Conservation (phyloP, 2,888 invertebrate species). For the Cheiracanthium punctorium region DNA sequence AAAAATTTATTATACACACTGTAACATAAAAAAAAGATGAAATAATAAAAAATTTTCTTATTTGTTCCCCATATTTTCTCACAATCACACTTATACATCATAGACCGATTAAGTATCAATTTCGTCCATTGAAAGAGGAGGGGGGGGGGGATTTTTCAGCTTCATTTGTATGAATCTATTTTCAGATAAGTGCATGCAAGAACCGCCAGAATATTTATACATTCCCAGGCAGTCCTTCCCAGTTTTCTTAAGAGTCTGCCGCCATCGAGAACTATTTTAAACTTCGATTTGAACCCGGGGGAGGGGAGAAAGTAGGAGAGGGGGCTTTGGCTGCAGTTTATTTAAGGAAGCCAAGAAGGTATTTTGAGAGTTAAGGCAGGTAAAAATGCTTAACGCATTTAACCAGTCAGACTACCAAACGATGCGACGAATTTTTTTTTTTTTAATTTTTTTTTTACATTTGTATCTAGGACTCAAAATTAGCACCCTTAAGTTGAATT, state of each 20-base stretch:
- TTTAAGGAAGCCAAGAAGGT: background rate
- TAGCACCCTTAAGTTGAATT: too few species aligned
- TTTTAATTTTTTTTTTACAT: too few species aligned
- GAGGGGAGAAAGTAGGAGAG: background rate
- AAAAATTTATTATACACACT: too few species aligned
- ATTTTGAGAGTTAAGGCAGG: background rate
- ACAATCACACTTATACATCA: too few species aligned
- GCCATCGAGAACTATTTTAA: constrained; percentile 11
- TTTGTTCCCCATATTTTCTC: too few species aligned
- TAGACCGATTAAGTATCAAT: too few species aligned
- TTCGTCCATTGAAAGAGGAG: too few species aligned
- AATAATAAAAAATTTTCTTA: too few species aligned
- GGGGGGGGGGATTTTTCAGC: too few species aligned
- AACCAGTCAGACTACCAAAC: constrained; percentile 1
- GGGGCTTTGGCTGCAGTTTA: background rate
- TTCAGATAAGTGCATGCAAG: background rate
- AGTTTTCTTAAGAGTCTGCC: background rate
- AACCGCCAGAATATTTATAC: background rate
- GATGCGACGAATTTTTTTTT: too few species aligned
- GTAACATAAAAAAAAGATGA: too few species aligned
- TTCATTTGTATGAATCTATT: background rate
- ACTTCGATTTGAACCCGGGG: constrained; percentile 13
- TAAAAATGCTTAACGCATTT: background rate
- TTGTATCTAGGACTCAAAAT: too few species aligned
- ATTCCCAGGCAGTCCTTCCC: background rate